Evolutionary conservation across 2,888 invertebrate genomes (phyloP).

Genomic region (Merodon equestris): DNA sequence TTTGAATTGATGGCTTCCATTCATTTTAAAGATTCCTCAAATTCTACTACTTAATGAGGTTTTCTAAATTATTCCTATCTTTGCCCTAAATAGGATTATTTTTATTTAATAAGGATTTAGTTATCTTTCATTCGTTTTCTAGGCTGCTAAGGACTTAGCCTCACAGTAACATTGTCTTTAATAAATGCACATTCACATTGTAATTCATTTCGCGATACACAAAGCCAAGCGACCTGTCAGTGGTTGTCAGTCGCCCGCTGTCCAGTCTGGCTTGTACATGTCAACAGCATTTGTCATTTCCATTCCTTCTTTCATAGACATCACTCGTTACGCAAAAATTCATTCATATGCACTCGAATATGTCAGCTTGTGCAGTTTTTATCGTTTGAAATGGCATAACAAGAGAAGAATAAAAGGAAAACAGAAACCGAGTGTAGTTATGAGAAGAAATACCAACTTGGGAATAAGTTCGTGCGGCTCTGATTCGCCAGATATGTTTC

Average conservation of each 20-base stretch:
- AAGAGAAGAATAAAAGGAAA: neutral
- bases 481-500: constrained; percentile 65
- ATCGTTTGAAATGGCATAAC: constrained; percentile 13
- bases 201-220: constrained; percentile 29
- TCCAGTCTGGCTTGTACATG: constrained; percentile 25
- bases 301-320: constrained; percentile 4
- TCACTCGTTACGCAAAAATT: constrained; percentile 45
- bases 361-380: constrained; percentile 19
- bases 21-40: too few relatives aligned
- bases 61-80: too few relatives aligned
- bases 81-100: too few relatives aligned
- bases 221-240: constrained; percentile 23
- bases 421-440: constrained; percentile 1
- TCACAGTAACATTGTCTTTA: too few relatives aligned
- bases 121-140: too few relatives aligned
- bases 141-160: too few relatives aligned
- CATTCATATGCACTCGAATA: constrained; percentile 43
- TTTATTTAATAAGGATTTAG: too few relatives aligned
- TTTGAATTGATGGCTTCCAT: too few relatives aligned
- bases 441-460: constrained; percentile 43
- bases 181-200: constrained; percentile 28
- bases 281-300: constrained; percentile 13
- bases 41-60: too few relatives aligned
- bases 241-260: constrained; percentile 15
- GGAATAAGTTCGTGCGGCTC: constrained; percentile 61